A percentile compares a stretch with the other conserved stretches of the same genome.
Conservation (phyloP, 2,797 vertebrate genomes). For the Podarcis lilfordi region DNA sequence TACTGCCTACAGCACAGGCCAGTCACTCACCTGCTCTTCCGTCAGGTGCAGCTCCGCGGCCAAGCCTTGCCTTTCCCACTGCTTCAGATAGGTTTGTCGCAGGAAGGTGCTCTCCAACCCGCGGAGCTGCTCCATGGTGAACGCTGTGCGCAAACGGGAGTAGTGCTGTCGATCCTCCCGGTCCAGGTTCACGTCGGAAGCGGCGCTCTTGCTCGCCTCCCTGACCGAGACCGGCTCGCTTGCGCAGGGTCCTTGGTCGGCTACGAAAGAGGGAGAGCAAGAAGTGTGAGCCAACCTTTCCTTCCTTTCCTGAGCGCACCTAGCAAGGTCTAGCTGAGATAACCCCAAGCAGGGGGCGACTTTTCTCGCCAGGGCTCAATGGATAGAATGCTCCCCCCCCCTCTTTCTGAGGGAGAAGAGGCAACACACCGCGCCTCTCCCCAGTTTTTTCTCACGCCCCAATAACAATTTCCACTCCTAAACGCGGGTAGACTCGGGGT, state of each 20-base stretch:
- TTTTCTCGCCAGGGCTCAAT: too few species aligned
- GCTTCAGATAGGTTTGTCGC: slow-evolving; percentile 78
- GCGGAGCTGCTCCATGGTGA: slow-evolving; percentile 78
- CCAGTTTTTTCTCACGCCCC: too few species aligned
- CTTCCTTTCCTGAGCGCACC: fast-evolving
- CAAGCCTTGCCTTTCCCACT: slow-evolving; percentile 75
- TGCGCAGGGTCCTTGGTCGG: slow-evolving; percentile 28
- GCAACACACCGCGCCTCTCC: too few species aligned
- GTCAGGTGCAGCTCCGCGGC: slow-evolving; percentile 78
- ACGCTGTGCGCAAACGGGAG: slow-evolving; percentile 78
- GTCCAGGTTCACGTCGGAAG: neutral
- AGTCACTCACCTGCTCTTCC: slow-evolving; percentile 80
- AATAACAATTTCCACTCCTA: too few species aligned
- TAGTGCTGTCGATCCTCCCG: slow-evolving; percentile 56
- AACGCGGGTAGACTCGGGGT: too few species aligned
- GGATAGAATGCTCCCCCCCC: too few species aligned
- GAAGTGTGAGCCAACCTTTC: too few species aligned
- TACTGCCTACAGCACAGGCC: neutral
- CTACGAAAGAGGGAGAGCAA: slow-evolving; percentile 2
- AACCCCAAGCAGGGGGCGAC: too few species aligned
- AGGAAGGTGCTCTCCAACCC: slow-evolving; percentile 80
- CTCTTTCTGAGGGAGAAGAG: too few species aligned
- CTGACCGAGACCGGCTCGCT: slow-evolving; percentile 58
- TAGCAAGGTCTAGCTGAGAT: neutral
- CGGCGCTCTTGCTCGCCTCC: slow-evolving; percentile 60